phyloP scores from a whole-genome alignment of 1,140 invertebrate species.

The Stegodyphus mimosarum region DNA sequence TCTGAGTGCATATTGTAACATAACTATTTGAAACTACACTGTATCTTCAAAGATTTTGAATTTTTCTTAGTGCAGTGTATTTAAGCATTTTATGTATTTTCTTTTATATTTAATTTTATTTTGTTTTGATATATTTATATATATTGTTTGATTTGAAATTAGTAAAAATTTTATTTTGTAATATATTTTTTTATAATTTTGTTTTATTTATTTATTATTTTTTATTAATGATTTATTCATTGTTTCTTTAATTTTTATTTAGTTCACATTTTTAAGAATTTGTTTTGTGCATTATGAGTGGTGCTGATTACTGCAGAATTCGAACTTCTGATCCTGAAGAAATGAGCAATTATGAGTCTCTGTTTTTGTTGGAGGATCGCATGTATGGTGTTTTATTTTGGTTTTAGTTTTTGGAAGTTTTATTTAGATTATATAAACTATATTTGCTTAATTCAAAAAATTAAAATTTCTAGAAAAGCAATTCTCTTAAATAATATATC shows the following conservation, averaged over 20 bases:
- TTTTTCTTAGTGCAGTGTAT: too few species aligned
- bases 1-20: too few species aligned
- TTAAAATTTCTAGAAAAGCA: not conserved
- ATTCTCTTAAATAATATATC: not conserved
- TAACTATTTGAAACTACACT: too few species aligned
- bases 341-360: not conserved
- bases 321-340: conserved; percentile 14
- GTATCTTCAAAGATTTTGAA: too few species aligned
- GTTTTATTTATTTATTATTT: conserved; percentile 4
- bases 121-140: not conserved
- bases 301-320: conserved; percentile 35
- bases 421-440: not conserved
- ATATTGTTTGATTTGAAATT: not conserved
- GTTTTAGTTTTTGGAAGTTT: not conserved
- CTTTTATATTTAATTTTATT: not conserved
- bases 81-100: too few species aligned
- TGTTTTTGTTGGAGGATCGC: conserved; percentile 58
- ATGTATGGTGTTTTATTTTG: conserved; percentile 53
- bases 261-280: not conserved
- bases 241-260: not conserved
- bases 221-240: not conserved
- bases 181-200: not conserved
- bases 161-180: not conserved
- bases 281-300: conserved; percentile 1
- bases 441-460: not conserved